phyloP scores from a whole-genome alignment of 2,113 vertebrate species.

The Psilopogon haemacephalus region DNA sequence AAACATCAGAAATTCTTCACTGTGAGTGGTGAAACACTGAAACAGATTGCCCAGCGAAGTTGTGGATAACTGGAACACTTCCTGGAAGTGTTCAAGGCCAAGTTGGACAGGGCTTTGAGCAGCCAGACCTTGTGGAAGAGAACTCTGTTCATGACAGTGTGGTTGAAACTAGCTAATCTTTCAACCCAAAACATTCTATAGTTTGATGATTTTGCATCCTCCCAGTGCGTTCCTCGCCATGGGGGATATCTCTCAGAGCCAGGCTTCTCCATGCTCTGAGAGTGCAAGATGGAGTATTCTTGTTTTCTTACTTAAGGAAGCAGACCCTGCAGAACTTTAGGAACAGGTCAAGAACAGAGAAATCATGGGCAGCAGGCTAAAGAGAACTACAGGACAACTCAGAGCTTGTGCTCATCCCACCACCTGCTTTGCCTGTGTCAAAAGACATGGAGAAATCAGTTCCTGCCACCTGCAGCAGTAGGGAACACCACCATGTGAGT shows the following conservation, averaged over 20 bases:
- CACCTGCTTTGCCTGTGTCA: not conserved
- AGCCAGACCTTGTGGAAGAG: not conserved
- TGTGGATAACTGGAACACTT: too few relatives aligned
- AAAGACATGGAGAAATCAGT: not conserved
- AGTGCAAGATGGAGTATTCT: accelerated
- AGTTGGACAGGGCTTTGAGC: not conserved
- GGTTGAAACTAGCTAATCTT: not conserved
- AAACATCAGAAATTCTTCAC: not conserved
- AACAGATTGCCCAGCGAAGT: too few relatives aligned
- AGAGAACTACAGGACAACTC: not conserved
- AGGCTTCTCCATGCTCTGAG: accelerated
- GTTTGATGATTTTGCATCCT: not conserved
- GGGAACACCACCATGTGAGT: accelerated
- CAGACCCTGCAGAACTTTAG: not conserved
- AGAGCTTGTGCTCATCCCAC: not conserved
- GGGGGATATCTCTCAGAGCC: accelerated
- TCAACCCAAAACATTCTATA: too few relatives aligned
- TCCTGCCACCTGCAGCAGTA: not conserved
- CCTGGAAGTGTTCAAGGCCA: too few relatives aligned
- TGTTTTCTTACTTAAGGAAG: not conserved
- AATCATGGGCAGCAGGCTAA: too few relatives aligned
- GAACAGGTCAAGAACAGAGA: not conserved
- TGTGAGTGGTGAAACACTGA: not conserved
- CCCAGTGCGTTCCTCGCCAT: accelerated
- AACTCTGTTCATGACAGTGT: not conserved